phyloP scores from a whole-genome alignment of 2,113 vertebrate genomes.

The Rhagologus leucostigma region DNA sequence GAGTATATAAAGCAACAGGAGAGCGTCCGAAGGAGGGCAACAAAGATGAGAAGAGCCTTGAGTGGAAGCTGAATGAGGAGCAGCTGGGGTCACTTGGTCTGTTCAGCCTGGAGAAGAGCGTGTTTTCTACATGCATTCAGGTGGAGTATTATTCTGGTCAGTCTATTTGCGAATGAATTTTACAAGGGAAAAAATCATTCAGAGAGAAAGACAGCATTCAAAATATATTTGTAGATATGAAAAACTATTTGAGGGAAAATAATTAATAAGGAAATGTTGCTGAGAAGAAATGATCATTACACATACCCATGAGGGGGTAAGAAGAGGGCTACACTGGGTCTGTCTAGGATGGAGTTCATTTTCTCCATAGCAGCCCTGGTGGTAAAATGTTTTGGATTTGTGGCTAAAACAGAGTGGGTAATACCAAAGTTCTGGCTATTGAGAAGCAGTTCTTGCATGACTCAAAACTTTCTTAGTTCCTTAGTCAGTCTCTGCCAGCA shows the following conservation, averaged over 20 bases:
- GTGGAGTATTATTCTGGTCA: neutral
- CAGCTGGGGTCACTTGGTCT: neutral
- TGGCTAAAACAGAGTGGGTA: neutral
- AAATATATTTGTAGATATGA: neutral
- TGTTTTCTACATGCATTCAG: neutral
- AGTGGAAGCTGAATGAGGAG: neutral
- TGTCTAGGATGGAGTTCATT: neutral
- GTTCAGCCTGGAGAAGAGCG: neutral
- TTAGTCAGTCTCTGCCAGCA: neutral
- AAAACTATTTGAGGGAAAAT: neutral
- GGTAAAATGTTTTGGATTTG: neutral
- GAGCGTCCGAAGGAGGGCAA: neutral
- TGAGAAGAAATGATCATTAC: neutral
- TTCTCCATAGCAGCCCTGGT: neutral
- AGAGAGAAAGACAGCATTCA: neutral
- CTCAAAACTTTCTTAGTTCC: neutral
- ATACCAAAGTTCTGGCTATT: neutral
- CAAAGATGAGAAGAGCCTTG: neutral
- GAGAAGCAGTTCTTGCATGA: neutral
- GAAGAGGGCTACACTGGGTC: neutral
- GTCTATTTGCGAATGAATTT: neutral
- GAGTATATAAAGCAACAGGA: neutral
- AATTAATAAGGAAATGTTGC: neutral
- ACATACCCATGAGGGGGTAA: neutral
- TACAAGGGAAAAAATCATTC: neutral